These are phyloP conservation scores for Phoenoteleia sp. DNA, from an alignment of 2,888 invertebrate genomes.

Conservation along the genomic window DNA sequence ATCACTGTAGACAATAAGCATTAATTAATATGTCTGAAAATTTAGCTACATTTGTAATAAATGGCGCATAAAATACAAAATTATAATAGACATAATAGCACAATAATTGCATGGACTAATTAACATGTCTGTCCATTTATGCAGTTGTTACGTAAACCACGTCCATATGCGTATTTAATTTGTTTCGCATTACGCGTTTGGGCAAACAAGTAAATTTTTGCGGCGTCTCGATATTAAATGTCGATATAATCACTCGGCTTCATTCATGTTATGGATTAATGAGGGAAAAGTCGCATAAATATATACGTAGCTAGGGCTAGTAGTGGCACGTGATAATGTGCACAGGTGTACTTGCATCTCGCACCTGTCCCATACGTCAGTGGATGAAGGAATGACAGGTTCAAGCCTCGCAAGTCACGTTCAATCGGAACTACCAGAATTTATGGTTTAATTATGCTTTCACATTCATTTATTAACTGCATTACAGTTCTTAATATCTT, in stretches of 20 bases:
- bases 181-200: neutral
- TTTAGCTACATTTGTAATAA: too few relatives aligned
- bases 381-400: conserved; percentile 56
- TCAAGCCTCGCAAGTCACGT: conserved; percentile 20
- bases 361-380: conserved; percentile 66
- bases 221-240: neutral
- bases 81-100: too few relatives aligned
- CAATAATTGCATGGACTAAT: too few relatives aligned
- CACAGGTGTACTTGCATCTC: conserved; percentile 72
- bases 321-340: conserved; percentile 75
- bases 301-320: conserved; percentile 38
- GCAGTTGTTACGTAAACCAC: neutral
- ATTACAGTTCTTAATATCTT: too few relatives aligned
- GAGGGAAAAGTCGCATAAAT: conserved; percentile 55
- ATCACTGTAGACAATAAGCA: too few relatives aligned
- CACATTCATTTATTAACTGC: too few relatives aligned
- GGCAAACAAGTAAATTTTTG: neutral
- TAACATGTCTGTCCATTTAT: too few relatives aligned
- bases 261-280: conserved; percentile 32
- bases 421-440: conserved; percentile 39
- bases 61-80: too few relatives aligned
- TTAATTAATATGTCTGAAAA: too few relatives aligned
- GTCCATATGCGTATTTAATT: too few relatives aligned
- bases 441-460: conserved; percentile 45
- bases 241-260: conserved; percentile 26